Conservation (phyloP, 2,888 invertebrate species). For the Halocaridina rubra region DNA sequence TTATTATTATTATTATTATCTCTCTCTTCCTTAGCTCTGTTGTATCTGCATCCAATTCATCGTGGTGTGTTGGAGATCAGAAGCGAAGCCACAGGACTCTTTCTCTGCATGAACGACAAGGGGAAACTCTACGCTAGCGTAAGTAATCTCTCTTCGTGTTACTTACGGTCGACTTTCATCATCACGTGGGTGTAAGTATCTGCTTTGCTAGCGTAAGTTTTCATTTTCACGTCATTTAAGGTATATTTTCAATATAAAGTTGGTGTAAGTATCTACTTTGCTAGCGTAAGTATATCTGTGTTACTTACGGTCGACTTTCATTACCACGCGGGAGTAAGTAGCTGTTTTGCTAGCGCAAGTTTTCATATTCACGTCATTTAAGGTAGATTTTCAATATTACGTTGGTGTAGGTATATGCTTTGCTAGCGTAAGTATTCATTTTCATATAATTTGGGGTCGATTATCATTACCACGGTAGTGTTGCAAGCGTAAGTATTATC, state of each 20-base stretch:
- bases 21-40: conserved; percentile 21
- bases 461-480: background rate
- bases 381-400: too few species aligned
- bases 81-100: conserved; percentile 54
- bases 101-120: conserved; percentile 51
- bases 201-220: too few species aligned
- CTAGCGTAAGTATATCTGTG: too few species aligned
- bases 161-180: background rate
- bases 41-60: conserved; percentile 19
- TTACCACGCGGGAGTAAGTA: background rate
- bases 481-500: too few species aligned
- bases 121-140: conserved; percentile 54
- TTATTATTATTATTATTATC: background rate
- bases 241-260: too few species aligned
- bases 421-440: too few species aligned
- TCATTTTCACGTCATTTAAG: too few species aligned
- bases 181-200: background rate
- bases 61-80: conserved; percentile 29
- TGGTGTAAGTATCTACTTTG: too few species aligned
- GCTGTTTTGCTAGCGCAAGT: too few species aligned
- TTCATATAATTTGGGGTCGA: background rate
- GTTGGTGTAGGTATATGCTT: too few species aligned
- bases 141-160: background rate
- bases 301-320: background rate
- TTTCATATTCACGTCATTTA: too few species aligned